phyloP scores from a whole-genome alignment of 2,888 invertebrate species.

The Chymomyza caudatula region DNA sequence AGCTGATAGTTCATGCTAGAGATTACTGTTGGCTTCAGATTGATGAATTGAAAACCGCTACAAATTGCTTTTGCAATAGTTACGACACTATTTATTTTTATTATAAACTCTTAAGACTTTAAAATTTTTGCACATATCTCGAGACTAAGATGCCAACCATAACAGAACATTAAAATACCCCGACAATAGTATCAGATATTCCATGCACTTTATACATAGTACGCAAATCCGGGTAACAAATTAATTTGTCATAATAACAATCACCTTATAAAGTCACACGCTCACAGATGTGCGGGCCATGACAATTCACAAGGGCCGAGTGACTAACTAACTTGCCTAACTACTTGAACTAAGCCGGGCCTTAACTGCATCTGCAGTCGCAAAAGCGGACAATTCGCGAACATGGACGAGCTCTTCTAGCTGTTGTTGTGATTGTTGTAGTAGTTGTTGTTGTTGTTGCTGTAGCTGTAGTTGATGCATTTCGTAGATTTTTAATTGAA shows the following conservation, averaged over 20 bases:
- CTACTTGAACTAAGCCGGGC: conserved; percentile 43
- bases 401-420: conserved; percentile 21
- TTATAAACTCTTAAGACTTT: not conserved
- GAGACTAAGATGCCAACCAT: not conserved
- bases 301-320: conserved; percentile 25
- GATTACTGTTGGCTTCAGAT: too few relatives aligned
- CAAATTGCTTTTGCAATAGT: too few relatives aligned
- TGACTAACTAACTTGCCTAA: conserved; percentile 45
- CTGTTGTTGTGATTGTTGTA: conserved; percentile 5
- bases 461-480: conserved; percentile 54
- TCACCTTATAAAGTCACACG: conserved; percentile 63
- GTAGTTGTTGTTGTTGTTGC: conserved; percentile 9
- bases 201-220: not conserved
- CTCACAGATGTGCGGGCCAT: conserved; percentile 32
- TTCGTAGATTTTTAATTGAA: conserved; percentile 73
- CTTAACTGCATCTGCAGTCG: not conserved
- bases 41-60: too few relatives aligned
- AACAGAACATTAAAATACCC: not conserved
- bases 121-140: not conserved
- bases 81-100: too few relatives aligned
- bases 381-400: conserved; percentile 34
- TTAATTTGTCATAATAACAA: conserved; percentile 73
- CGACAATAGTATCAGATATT: not conserved
- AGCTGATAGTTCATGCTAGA: too few relatives aligned
- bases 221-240: conserved; percentile 67